Conservation (phyloP, 2,113 vertebrate species). For the Syngnathus scovelli region DNA sequence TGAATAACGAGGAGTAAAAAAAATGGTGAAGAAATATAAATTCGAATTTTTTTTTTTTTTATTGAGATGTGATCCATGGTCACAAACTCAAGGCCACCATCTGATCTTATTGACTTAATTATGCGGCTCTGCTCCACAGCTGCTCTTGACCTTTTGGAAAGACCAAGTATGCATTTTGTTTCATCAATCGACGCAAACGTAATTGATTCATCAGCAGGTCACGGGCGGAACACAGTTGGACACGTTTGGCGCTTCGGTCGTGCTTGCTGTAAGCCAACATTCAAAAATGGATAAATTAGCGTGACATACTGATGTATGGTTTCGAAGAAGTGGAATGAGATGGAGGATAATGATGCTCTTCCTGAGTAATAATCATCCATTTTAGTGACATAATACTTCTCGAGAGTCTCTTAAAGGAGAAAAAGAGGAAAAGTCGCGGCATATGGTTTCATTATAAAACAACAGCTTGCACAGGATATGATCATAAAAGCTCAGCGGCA, state of each 20-base stretch:
- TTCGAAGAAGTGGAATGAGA: constrained; percentile 23
- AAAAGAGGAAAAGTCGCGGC: constrained; percentile 4
- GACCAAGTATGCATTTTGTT: constrained; percentile 45
- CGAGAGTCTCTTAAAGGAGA: constrained; percentile 2
- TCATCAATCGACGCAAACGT: constrained; percentile 29
- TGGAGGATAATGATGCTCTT: constrained; percentile 5
- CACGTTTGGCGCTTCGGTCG: constrained; percentile 44
- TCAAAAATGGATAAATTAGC: constrained; percentile 59
- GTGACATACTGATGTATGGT: constrained; percentile 54
- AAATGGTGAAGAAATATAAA: background rate
- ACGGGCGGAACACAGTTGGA: constrained; percentile 47
- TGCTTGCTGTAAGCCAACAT: constrained; percentile 39
- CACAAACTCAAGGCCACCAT: constrained; percentile 17
- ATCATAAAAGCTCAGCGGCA: constrained; percentile 23
- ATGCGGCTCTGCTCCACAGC: constrained; percentile 26
- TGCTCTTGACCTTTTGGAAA: constrained; percentile 62
- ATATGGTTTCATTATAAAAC: constrained; percentile 30
- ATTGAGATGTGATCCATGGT: constrained; percentile 27
- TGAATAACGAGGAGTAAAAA: constrained; percentile 11
- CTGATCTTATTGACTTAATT: constrained; percentile 54
- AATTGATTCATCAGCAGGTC: constrained; percentile 63
- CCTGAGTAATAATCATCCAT: constrained; percentile 14
- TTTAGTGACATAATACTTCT: constrained; percentile 13
- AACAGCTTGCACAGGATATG: constrained; percentile 23
- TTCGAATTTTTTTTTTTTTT: background rate